Evolutionary conservation across 2,888 invertebrate genomes (phyloP).

Genomic region (Agrotis exclamationis): DNA sequence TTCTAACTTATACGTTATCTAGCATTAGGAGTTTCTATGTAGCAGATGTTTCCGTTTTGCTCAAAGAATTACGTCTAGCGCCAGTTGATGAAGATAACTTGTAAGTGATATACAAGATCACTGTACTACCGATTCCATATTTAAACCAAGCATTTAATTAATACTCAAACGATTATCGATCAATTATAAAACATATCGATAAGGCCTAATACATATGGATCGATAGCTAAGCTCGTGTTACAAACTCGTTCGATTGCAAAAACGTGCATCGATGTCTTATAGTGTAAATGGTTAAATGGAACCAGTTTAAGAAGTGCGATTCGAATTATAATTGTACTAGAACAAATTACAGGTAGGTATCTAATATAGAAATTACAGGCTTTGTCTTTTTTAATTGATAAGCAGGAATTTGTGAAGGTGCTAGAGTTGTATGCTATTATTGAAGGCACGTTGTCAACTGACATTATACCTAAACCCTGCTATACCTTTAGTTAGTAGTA

Average conservation of each 20-base stretch:
- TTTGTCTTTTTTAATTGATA: constrained; percentile 34
- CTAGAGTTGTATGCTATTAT: constrained; percentile 18
- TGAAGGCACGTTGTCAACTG: constrained; percentile 3
- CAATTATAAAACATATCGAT: constrained; percentile 49
- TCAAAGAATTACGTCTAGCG: neutral
- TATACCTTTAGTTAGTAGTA: constrained; percentile 15
- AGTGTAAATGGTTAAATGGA: constrained; percentile 44
- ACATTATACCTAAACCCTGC: constrained; percentile 19
- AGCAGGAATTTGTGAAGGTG: constrained; percentile 24
- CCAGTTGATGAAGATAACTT: neutral
- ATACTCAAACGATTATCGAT: constrained; percentile 35
- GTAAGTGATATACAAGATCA: constrained; percentile 17
- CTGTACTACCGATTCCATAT: constrained; percentile 14
- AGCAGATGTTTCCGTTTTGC: constrained; percentile 25
- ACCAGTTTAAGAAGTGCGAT: constrained; percentile 45
- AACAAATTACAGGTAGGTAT: constrained; percentile 42
- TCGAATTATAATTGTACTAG: constrained; percentile 35
- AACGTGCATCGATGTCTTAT: constrained; percentile 40
- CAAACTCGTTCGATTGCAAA: constrained; percentile 50
- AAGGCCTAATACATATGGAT: constrained; percentile 46
- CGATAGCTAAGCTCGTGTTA: constrained; percentile 43
- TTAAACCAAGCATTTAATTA: constrained; percentile 32
- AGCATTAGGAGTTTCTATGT: neutral
- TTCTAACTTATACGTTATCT: constrained; percentile 7
- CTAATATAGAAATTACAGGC: constrained; percentile 54